Conservation (phyloP, 2,113 vertebrate species). For the Tachysurus vachellii region DNA sequence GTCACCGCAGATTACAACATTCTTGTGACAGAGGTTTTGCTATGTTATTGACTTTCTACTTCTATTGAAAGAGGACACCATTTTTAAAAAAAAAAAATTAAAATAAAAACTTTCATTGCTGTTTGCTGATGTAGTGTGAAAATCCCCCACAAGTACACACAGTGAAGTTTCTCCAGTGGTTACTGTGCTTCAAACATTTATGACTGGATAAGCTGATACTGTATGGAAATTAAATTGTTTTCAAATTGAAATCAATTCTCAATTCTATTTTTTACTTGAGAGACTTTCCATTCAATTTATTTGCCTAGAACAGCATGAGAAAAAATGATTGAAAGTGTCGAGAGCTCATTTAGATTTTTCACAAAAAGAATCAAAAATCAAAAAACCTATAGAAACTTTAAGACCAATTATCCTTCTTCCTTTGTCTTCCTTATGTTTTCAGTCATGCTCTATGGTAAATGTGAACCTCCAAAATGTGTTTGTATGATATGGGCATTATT, state of each 20-base stretch:
- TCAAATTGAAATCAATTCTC: not conserved
- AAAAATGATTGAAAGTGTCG: not conserved
- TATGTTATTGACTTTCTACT: not conserved
- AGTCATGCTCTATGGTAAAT: not conserved
- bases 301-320: not conserved
- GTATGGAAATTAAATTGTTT: not conserved
- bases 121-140: not conserved
- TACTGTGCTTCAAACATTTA: not conserved
- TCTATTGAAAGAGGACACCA: not conserved
- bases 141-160: not conserved
- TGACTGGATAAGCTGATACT: not conserved
- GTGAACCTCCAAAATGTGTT: conserved; percentile 5
- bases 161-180: not conserved
- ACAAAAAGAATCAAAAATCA: not conserved
- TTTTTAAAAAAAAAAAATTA: not conserved
- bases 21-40: not conserved
- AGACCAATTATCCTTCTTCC: not conserved
- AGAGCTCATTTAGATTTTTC: not conserved
- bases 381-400: not conserved
- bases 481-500: too few species aligned
- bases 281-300: not conserved
- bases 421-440: not conserved
- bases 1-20: conserved; percentile 19
- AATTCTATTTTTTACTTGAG: not conserved
- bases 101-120: not conserved